Percentiles rank a stretch among this genome's conserved stretches.
phyloP scores from a whole-genome alignment of 2,797 vertebrate species.

The Phrynocephalus vlangalii region DNA sequence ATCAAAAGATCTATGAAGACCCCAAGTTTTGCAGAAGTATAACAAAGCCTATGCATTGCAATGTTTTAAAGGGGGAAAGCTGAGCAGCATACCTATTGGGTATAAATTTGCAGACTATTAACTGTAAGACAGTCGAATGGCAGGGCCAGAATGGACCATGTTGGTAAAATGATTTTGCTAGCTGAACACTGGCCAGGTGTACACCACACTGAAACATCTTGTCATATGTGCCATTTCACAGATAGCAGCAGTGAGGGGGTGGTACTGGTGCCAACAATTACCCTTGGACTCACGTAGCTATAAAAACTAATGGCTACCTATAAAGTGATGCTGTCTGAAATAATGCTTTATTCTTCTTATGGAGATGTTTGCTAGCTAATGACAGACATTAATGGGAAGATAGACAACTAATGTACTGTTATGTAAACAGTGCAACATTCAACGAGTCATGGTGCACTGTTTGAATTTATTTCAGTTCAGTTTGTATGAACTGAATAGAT shows the following conservation, averaged over 20 bases:
- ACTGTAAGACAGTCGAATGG: neutral
- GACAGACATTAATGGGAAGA: neutral
- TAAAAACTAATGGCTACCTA: neutral
- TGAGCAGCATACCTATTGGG: neutral
- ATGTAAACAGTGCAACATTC: neutral
- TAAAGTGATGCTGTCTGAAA: neutral
- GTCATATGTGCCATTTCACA: neutral
- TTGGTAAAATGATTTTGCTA: too few relatives aligned
- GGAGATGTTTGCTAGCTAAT: neutral
- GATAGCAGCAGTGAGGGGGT: neutral
- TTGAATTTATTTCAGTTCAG: neutral
- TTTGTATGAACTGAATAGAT: neutral
- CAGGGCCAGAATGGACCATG: too few relatives aligned
- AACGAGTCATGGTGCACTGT: too few relatives aligned
- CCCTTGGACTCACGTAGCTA: neutral
- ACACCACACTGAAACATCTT: too few relatives aligned
- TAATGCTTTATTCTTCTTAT: neutral
- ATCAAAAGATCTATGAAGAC: neutral
- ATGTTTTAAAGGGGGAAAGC: neutral
- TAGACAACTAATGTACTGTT: neutral
- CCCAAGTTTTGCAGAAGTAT: neutral
- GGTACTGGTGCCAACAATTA: neutral
- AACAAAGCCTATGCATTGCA: neutral
- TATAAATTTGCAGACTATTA: neutral
- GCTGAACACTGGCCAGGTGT: too few relatives aligned